Percentiles rank a stretch among this genome's conserved stretches.
Evolutionary conservation across 2,113 vertebrate genomes (phyloP).

Genomic region (Balaenoptera acutorostrata): DNA sequence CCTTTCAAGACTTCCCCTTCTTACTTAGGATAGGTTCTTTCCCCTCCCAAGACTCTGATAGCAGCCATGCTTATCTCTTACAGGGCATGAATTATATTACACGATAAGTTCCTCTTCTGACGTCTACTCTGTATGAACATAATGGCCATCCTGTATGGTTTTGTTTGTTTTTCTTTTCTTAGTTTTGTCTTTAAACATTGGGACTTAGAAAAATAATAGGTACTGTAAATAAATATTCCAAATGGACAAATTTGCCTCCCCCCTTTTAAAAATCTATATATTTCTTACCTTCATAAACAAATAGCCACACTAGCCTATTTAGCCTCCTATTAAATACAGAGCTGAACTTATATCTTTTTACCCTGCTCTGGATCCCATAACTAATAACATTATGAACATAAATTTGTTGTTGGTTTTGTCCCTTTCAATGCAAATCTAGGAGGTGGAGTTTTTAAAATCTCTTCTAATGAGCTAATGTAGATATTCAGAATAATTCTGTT

Average conservation of each 20-base stretch:
- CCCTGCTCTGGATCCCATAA: background rate
- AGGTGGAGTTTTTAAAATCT: background rate
- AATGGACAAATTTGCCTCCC: background rate
- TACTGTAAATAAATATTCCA: background rate
- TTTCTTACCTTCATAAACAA: background rate
- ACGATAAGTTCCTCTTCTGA: background rate
- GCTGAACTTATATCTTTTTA: background rate
- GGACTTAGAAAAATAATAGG: background rate
- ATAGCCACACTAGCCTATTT: background rate
- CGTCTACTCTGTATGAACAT: background rate
- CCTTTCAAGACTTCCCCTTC: background rate
- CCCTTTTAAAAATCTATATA: background rate
- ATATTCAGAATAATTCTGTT: background rate
- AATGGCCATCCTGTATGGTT: background rate
- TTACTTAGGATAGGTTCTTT: background rate
- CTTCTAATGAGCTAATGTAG: background rate
- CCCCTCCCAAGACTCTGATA: fast-evolving
- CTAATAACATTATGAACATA: background rate
- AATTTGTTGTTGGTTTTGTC: background rate
- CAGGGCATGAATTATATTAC: background rate
- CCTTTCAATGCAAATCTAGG: background rate
- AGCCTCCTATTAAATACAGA: background rate
- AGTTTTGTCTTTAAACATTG: background rate
- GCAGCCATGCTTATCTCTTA: background rate
- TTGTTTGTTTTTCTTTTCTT: background rate